Percentiles rank a stretch among this genome's conserved stretches.
phyloP scores from a whole-genome alignment of 2,888 invertebrate species.

The Vandiemenella viatica region DNA sequence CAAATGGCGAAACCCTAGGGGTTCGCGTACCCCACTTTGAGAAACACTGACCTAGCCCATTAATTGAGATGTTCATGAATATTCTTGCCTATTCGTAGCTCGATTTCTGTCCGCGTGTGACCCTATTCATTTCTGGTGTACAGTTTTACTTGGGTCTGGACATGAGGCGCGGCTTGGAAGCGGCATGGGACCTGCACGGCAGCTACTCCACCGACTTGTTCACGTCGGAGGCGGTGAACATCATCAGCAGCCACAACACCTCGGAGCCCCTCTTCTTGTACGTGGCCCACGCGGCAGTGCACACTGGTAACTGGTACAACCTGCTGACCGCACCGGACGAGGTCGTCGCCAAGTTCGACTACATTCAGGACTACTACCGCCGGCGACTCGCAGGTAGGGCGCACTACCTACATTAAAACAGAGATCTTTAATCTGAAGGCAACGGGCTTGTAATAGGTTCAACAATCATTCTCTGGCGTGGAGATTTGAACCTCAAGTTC shows the following conservation, averaged over 20 bases:
- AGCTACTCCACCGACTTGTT: constrained; percentile 74
- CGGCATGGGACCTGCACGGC: constrained; percentile 63
- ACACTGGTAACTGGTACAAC: constrained; percentile 72
- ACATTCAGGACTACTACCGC: constrained; percentile 53
- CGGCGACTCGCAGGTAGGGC: constrained; percentile 62
- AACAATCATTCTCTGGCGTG: too few species aligned
- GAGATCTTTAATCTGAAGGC: too few species aligned
- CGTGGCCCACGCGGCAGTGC: constrained; percentile 76
- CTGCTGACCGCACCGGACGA: constrained; percentile 63
- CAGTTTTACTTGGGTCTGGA: constrained; percentile 42
- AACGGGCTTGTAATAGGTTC: too few species aligned
- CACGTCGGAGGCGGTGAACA: constrained; percentile 55
- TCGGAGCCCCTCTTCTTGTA: constrained; percentile 68
- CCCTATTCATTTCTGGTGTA: too few species aligned
- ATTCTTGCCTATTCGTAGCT: too few species aligned
- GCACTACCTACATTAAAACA: too few species aligned
- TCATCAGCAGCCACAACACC: constrained; percentile 53
- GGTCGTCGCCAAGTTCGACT: constrained; percentile 41
- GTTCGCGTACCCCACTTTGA: too few species aligned
- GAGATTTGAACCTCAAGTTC: too few species aligned
- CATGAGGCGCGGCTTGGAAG: constrained; percentile 44
- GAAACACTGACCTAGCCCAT: too few species aligned
- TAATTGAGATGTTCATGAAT: too few species aligned
- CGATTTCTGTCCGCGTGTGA: too few species aligned
- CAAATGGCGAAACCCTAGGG: too few species aligned